Conservation (phyloP, 2,797 vertebrate genomes). For the Poeciliopsis paucimaculata region DNA sequence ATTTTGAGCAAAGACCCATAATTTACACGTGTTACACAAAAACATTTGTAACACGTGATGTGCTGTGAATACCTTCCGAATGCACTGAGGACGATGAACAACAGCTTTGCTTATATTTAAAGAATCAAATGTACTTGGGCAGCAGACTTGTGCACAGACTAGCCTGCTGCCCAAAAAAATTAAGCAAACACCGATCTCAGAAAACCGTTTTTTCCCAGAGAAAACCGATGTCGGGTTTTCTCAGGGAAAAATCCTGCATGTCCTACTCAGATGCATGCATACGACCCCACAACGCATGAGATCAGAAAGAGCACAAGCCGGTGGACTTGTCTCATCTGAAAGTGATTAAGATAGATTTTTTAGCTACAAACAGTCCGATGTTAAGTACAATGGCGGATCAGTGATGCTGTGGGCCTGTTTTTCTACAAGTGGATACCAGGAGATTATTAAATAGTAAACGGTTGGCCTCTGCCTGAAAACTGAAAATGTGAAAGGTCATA, state of each 20-base stretch:
- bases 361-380: background rate
- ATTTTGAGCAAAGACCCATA: no score
- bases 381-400: background rate
- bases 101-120: background rate
- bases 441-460: background rate
- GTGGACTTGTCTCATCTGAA: background rate
- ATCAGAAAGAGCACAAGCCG: background rate
- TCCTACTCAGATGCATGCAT: background rate
- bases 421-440: background rate
- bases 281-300: no score
- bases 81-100: background rate
- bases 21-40: no score
- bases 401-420: background rate
- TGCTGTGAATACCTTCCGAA: no score
- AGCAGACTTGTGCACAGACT: background rate
- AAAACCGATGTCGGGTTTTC: background rate
- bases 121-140: background rate
- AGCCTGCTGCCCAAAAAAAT: no score
- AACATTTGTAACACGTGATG: no score
- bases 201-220: no score
- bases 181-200: no score
- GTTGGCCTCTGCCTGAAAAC: background rate
- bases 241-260: background rate
- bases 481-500: background rate
- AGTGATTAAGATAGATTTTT: background rate